Percentiles rank a stretch among this genome's conserved stretches.
Conservation (phyloP, 2,888 invertebrate genomes). For the Teleiodes luculella region DNA sequence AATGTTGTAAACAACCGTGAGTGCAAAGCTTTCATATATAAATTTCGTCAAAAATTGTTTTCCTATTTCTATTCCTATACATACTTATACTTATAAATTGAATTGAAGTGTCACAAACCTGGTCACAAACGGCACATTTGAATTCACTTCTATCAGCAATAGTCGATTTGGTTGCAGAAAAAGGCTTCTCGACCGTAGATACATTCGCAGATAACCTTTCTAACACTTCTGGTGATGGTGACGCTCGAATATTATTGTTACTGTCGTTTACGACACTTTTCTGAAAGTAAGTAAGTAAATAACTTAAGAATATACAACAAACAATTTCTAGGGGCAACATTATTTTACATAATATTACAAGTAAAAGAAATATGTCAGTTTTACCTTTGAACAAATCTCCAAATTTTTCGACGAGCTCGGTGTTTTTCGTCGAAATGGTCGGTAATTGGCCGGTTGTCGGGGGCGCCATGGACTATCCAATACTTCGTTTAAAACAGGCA, state of each 20-base stretch:
- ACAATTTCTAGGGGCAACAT: too few relatives aligned
- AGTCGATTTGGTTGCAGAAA: slow-evolving; percentile 5
- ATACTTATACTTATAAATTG: too few relatives aligned
- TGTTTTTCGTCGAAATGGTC: slow-evolving; percentile 50
- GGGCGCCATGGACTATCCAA: slow-evolving; percentile 79
- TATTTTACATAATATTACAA: too few relatives aligned
- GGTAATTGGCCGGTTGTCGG: slow-evolving; percentile 53
- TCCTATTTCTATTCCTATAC: too few relatives aligned
- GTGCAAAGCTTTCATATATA: neutral
- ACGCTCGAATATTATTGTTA: slow-evolving; percentile 45
- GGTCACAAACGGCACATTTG: slow-evolving; percentile 47
- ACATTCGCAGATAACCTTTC: slow-evolving; percentile 16
- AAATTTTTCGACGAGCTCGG: neutral
- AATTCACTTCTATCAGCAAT: slow-evolving; percentile 28
- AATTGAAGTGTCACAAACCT: too few relatives aligned
- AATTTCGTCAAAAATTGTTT: neutral
- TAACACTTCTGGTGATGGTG: slow-evolving; percentile 7
- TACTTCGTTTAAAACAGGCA: slow-evolving; percentile 70
- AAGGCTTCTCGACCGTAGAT: slow-evolving; percentile 13
- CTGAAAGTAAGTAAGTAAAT: slow-evolving; percentile 35
- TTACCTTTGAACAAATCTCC: neutral
- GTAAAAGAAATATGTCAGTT: too few relatives aligned
- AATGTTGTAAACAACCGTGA: neutral
- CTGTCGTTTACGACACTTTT: slow-evolving; percentile 35
- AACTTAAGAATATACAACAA: too few relatives aligned